Conservation (phyloP, 2,797 vertebrate genomes). For the Sphenopsis melanotis region DNA sequence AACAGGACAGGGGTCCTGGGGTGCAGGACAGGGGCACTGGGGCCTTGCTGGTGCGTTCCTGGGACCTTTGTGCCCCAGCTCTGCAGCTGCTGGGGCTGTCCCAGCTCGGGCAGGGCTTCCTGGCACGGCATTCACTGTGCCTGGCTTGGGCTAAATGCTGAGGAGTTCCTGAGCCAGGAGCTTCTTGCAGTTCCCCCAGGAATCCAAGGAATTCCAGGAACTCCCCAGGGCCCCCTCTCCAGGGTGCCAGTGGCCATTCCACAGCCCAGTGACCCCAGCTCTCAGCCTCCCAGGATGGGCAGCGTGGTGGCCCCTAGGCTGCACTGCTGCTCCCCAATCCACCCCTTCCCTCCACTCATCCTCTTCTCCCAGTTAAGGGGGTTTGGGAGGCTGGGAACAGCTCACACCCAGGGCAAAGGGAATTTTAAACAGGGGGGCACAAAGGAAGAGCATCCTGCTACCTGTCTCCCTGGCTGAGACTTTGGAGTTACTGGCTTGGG, state of each 20-base stretch:
- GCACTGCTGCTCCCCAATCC: neutral
- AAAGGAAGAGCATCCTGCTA: too few species aligned
- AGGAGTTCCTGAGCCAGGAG: neutral
- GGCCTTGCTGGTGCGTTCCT: accelerated
- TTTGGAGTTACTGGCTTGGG: too few species aligned
- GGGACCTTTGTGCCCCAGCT: neutral
- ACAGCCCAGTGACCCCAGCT: neutral
- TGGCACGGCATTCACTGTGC: too few species aligned
- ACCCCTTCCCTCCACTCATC: neutral
- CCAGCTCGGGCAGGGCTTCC: too few species aligned
- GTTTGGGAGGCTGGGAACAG: neutral
- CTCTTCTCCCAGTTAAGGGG: too few species aligned
- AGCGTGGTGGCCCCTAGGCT: neutral
- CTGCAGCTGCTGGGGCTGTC: neutral
- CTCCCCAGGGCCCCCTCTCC: neutral
- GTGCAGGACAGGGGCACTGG: neutral
- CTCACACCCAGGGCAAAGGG: too few species aligned
- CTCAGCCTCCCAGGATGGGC: neutral
- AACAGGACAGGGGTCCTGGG: too few species aligned
- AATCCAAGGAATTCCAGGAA: too few species aligned
- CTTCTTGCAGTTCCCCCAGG: neutral
- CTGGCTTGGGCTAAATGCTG: neutral
- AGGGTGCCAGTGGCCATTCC: neutral
- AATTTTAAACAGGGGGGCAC: too few species aligned
- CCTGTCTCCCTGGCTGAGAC: too few species aligned